A percentile compares a stretch with the other conserved stretches of the same genome.
Conservation (phyloP, 1,140 invertebrate genomes). For the Harpegnathos saltator region DNA sequence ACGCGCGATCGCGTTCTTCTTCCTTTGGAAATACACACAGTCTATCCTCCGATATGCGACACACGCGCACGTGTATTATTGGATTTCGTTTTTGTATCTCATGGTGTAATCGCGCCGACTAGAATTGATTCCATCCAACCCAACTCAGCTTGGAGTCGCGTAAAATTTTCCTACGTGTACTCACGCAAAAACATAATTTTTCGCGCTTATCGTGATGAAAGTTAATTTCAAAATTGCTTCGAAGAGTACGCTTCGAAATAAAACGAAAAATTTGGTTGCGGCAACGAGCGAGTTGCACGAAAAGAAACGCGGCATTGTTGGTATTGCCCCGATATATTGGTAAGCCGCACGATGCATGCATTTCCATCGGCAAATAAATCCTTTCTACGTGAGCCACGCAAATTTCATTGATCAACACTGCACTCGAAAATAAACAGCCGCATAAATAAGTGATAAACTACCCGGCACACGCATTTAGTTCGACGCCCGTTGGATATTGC, state of each 20-base stretch:
- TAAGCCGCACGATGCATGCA: background rate
- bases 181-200: slow-evolving; percentile 23
- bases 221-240: background rate
- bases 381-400: too few relatives aligned
- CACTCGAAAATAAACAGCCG: slow-evolving; percentile 12
- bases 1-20: background rate
- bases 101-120: background rate
- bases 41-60: slow-evolving; percentile 14
- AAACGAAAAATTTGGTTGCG: background rate
- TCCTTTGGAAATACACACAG: slow-evolving; percentile 33
- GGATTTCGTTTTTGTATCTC: slow-evolving; percentile 34
- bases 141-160: too few relatives aligned
- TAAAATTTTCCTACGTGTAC: slow-evolving; percentile 13
- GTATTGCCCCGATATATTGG: background rate
- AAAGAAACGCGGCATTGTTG: background rate
- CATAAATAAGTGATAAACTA: slow-evolving; percentile 12
- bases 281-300: background rate
- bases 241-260: background rate
- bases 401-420: slow-evolving; percentile 24
- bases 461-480: background rate
- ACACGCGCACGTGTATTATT: slow-evolving; percentile 20
- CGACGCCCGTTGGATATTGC: background rate
- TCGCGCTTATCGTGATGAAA: background rate
- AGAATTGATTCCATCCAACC: background rate
- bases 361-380: slow-evolving; percentile 19